A percentile compares a stretch with the other conserved stretches of the same genome.
Conservation (phyloP, 2,113 vertebrate species). For the Aptenodytes forsteri region DNA sequence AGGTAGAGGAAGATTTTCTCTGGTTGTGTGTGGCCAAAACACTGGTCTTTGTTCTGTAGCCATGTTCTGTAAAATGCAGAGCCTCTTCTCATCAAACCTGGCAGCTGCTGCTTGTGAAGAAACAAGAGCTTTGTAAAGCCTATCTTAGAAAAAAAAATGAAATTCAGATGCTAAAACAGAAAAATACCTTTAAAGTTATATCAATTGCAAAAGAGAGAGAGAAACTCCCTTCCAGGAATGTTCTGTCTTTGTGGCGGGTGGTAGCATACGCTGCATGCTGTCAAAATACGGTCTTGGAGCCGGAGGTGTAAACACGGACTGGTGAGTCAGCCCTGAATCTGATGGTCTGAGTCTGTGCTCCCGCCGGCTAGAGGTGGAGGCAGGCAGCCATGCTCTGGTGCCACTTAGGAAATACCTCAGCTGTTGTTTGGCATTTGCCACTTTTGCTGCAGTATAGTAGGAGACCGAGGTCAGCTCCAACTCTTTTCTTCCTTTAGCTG, state of each 20-base stretch:
- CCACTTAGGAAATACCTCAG: not conserved
- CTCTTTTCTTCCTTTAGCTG: not conserved
- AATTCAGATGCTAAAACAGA: not conserved
- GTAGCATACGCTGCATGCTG: not conserved
- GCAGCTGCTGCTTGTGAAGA: not conserved
- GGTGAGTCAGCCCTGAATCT: not conserved
- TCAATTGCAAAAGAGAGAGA: not conserved
- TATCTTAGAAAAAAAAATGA: not conserved
- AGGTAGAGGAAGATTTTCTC: not conserved
- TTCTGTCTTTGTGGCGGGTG: not conserved
- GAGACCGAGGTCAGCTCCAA: rapidly evolving
- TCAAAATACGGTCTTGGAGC: not conserved
- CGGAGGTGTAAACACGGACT: not conserved
- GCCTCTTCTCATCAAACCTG: not conserved
- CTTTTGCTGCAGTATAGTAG: not conserved
- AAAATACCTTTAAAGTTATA: not conserved
- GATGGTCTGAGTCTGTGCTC: not conserved
- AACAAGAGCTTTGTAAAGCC: not conserved
- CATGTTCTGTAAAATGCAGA: not conserved
- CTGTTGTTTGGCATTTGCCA: not conserved
- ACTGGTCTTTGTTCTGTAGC: not conserved
- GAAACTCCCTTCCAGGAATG: slow-evolving; percentile 21
- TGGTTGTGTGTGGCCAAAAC: not conserved
- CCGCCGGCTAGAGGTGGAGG: not conserved
- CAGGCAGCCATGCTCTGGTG: not conserved